Evolutionary conservation across 1,140 invertebrate genomes (phyloP).

Genomic region (Zaprionus tsacasi): DNA sequence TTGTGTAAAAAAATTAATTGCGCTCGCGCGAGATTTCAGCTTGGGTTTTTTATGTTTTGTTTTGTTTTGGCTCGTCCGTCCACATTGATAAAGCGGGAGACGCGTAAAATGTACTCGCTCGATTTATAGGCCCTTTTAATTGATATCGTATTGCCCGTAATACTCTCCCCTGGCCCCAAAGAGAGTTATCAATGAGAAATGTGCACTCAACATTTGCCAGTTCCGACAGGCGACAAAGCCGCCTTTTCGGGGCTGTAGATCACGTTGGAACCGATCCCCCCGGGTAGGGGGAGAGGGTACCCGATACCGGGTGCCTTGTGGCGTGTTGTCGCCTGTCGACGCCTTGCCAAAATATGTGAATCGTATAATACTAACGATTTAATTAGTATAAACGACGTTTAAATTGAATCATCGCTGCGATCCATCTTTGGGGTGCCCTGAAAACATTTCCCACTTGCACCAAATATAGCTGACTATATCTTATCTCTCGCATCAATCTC

Average conservation of each 20-base stretch:
- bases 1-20: conserved; percentile 54
- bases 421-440: neutral
- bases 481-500: neutral
- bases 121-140: conserved; percentile 78
- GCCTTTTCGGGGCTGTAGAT: conserved; percentile 11
- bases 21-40: conserved; percentile 45
- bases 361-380: conserved; percentile 19
- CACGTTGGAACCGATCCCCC: neutral
- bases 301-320: neutral
- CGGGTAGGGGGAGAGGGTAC: neutral
- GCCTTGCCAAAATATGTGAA: conserved; percentile 11
- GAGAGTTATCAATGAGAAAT: conserved; percentile 77
- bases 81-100: conserved; percentile 72
- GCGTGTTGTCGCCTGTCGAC: conserved; percentile 15
- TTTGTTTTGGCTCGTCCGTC: conserved; percentile 34
- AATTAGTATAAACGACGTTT: conserved; percentile 16
- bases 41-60: neutral
- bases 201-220: conserved; percentile 55
- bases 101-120: conserved; percentile 27
- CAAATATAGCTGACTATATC: neutral
- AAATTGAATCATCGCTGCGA: conserved; percentile 35
- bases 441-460: conserved; percentile 3
- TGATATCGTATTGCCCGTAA: conserved; percentile 55
- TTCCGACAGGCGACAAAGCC: conserved; percentile 63
- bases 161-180: neutral